Conservation (phyloP, 2,797 vertebrate genomes). For the Toxotes lorentzi region DNA sequence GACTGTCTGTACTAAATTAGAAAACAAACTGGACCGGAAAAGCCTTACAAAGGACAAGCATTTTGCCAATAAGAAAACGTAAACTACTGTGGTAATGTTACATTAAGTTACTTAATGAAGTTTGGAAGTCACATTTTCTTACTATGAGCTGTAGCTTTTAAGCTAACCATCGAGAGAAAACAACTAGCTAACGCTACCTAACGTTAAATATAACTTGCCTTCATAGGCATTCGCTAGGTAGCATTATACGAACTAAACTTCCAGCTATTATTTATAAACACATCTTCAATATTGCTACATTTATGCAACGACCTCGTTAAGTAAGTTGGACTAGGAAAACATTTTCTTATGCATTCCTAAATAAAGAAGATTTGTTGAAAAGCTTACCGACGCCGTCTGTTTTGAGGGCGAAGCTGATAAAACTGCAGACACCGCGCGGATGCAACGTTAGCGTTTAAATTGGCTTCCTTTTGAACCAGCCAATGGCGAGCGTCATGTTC, state of each 20-base stretch:
- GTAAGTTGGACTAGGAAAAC: background rate
- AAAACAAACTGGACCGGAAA: background rate
- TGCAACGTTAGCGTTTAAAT: constrained; percentile 40
- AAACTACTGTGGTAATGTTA: accelerated
- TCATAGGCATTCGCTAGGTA: too few relatives aligned
- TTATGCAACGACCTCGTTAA: accelerated
- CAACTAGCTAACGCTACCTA: background rate
- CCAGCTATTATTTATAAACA: background rate
- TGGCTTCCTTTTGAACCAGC: constrained; percentile 47
- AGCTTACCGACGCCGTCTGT: constrained; percentile 7
- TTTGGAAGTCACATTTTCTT: background rate
- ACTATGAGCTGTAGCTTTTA: accelerated
- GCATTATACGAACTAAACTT: too few relatives aligned
- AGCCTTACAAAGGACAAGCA: background rate
- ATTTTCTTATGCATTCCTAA: background rate
- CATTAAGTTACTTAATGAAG: too few relatives aligned
- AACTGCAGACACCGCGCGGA: background rate
- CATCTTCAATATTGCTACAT: accelerated
- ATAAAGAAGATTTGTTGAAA: accelerated
- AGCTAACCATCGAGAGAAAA: background rate
- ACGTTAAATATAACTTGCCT: background rate
- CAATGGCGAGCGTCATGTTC: constrained; percentile 25
- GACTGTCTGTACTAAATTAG: background rate
- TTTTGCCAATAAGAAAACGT: background rate
- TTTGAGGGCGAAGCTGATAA: accelerated